Evolutionary conservation across 2,888 invertebrate species (phyloP).

Genomic region (Oscheius onirici): DNA sequence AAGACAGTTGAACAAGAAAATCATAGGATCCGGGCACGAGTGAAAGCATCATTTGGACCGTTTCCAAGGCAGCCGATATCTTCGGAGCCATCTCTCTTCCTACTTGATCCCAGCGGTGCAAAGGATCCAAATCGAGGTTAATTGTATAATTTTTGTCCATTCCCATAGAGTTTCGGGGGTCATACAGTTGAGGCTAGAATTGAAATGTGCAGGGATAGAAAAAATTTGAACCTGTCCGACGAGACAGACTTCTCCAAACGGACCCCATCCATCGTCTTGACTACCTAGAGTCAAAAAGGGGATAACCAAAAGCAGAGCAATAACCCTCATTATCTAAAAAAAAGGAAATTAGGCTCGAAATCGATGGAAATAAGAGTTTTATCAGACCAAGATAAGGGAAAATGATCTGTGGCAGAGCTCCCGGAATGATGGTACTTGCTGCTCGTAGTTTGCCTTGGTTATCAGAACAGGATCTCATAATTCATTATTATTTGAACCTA

Average conservation of each 20-base stretch:
- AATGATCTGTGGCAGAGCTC: conserved; percentile 25
- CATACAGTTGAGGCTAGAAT: conserved; percentile 25
- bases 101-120: conserved; percentile 31
- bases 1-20: conserved; percentile 22
- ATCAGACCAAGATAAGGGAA: neutral
- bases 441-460: too few relatives aligned
- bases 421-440: conserved; percentile 7
- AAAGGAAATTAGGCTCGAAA: neutral
- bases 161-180: conserved; percentile 20
- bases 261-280: conserved; percentile 30
- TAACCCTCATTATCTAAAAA: conserved; percentile 10
- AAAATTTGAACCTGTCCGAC: conserved; percentile 27
- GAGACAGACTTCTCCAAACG: conserved; percentile 35
- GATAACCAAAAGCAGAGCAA: neutral
- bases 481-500: too few relatives aligned
- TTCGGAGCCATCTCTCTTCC: conserved; percentile 6
- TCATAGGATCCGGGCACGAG: conserved; percentile 27
- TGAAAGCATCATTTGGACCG: conserved; percentile 31
- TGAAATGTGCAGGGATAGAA: neutral
- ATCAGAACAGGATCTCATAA: too few relatives aligned
- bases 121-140: conserved; percentile 30
- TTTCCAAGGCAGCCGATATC: conserved; percentile 32
- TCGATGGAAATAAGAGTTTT: neutral
- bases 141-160: conserved; percentile 9
- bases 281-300: neutral